A percentile compares a stretch with the other conserved stretches of the same genome.
phyloP scores from a whole-genome alignment of 2,113 vertebrate species.

The Elgaria multicarinata region DNA sequence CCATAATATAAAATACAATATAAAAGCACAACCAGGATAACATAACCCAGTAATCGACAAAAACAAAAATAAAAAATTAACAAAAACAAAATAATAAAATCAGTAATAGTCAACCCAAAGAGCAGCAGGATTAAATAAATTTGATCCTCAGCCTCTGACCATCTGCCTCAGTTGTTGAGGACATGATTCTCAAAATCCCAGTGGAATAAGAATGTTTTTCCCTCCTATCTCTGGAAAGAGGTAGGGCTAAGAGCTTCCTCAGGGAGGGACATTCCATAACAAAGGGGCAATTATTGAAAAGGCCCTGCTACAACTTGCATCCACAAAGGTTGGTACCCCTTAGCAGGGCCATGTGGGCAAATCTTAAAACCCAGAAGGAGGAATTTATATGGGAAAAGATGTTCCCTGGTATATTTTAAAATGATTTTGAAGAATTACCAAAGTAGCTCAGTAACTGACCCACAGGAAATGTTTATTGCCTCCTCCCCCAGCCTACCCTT shows the following conservation, averaged over 20 bases:
- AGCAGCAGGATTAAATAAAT: neutral
- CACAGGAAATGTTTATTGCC: neutral
- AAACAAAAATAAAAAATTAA: no score
- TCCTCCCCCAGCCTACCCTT: neutral
- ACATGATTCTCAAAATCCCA: neutral
- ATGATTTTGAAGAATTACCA: neutral
- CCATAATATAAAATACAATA: no score
- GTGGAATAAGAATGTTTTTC: neutral
- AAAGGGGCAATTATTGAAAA: neutral
- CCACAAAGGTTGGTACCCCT: neutral
- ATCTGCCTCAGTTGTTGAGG: neutral
- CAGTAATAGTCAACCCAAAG: neutral
- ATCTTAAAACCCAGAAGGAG: neutral
- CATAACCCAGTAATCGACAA: neutral
- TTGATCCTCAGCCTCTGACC: neutral
- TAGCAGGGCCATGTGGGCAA: no score
- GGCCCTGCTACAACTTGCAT: neutral
- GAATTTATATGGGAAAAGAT: neutral
- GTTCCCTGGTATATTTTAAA: neutral
- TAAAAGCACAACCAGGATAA: no score
- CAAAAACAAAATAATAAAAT: neutral
- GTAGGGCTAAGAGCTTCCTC: neutral
- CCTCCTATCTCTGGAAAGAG: neutral
- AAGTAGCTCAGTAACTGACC: no score
- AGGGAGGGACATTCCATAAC: neutral